Percentiles rank a stretch among this genome's conserved stretches.
Conservation (phyloP, 2,113 vertebrate species). For the Bubo blakistoni region DNA sequence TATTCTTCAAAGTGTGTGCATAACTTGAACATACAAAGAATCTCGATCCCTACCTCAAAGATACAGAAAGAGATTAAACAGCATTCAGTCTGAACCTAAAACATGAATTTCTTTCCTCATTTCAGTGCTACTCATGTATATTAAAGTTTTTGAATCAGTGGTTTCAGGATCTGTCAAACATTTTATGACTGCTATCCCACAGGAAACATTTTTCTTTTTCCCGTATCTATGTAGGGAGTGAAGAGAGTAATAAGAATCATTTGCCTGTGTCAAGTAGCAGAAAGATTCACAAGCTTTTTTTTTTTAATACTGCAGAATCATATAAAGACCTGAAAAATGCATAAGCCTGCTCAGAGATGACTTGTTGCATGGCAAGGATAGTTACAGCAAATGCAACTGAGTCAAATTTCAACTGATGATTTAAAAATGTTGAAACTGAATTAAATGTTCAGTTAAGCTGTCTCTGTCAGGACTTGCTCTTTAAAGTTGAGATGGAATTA, state of each 20-base stretch:
- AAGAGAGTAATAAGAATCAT: not conserved
- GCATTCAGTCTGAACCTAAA: not conserved
- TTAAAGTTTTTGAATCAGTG: not conserved
- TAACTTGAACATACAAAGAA: not conserved
- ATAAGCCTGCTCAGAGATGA: not conserved
- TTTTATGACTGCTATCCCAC: not conserved
- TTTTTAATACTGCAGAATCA: not conserved
- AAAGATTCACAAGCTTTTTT: not conserved
- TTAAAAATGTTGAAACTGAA: not conserved
- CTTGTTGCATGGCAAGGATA: not conserved
- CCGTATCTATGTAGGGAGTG: rapidly evolving
- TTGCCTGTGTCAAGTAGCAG: not conserved
- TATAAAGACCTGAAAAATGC: not conserved
- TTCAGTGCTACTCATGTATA: not conserved
- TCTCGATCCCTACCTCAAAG: not conserved
- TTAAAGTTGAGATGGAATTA: not conserved
- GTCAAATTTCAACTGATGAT: not conserved
- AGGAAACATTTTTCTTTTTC: not conserved
- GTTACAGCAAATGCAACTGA: not conserved
- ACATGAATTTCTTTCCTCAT: not conserved
- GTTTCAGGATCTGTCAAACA: not conserved
- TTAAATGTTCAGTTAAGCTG: not conserved
- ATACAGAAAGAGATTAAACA: not conserved
- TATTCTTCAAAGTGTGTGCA: not conserved
- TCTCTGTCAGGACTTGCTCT: not conserved